A percentile compares a stretch with the other conserved stretches of the same genome.
Conservation (phyloP, 1,140 invertebrate species). For the Coelopa frigida region DNA sequence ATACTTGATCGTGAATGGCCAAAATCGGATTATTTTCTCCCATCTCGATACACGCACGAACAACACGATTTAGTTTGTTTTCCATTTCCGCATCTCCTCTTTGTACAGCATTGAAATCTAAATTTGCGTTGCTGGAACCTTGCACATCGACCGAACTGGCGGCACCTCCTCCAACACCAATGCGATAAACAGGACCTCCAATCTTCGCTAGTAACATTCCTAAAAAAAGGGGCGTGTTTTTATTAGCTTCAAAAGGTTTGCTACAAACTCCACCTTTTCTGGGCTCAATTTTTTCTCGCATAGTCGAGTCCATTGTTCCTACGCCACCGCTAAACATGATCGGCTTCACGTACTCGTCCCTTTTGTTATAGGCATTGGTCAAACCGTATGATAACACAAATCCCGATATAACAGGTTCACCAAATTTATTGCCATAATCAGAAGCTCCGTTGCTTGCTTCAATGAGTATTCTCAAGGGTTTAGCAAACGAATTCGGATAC, state of each 20-base stretch:
- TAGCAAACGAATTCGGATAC: constrained; percentile 88
- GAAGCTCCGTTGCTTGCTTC: constrained; percentile 97
- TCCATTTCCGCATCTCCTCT: constrained; percentile 98
- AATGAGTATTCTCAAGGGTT: constrained; percentile 78
- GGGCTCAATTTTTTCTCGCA: constrained; percentile 27
- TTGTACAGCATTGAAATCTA: constrained; percentile 96
- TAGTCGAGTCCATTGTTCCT: constrained; percentile 61
- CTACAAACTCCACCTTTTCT: constrained; percentile 17
- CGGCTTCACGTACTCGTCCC: constrained; percentile 93
- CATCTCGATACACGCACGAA: constrained; percentile 83
- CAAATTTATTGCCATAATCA: constrained; percentile 99
- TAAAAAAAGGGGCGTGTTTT: constrained; percentile 22
- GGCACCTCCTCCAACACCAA: constrained; percentile 94
- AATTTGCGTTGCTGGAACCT: constrained; percentile 73
- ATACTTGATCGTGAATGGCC: constrained; percentile 47
- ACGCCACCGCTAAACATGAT: constrained; percentile 98
- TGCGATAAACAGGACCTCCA: constrained; percentile 93
- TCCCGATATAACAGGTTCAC: constrained; percentile 86
- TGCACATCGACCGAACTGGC: constrained; percentile 92
- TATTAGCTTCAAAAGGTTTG: too few relatives aligned
- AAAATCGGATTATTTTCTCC: constrained; percentile 80
- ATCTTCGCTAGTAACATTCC: constrained; percentile 88
- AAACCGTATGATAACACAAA: constrained; percentile 89
- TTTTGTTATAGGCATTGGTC: constrained; percentile 54
- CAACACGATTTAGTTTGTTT: constrained; percentile 90